phyloP scores from a whole-genome alignment of 2,113 vertebrate genomes.

The Chaetops frenatus region DNA sequence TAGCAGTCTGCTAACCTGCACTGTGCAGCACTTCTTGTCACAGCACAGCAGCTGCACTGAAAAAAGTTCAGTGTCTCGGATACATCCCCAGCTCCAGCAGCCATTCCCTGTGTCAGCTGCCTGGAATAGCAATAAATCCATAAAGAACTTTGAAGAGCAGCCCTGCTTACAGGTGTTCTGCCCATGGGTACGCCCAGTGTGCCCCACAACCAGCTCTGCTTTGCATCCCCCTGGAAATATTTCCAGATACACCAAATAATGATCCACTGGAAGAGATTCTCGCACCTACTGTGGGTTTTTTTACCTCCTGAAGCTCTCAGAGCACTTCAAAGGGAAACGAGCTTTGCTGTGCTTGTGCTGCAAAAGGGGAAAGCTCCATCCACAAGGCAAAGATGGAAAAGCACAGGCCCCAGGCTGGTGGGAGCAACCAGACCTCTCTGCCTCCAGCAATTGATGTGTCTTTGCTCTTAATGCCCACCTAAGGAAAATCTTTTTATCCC shows the following conservation, averaged over 20 bases:
- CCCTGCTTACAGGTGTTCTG: neutral
- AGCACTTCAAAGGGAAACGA: neutral
- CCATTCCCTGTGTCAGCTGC: neutral
- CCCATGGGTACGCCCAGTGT: neutral
- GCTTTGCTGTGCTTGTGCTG: neutral
- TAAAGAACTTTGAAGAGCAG: neutral
- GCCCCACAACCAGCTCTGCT: neutral
- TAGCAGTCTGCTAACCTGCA: neutral
- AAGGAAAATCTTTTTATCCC: neutral
- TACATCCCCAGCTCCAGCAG: neutral
- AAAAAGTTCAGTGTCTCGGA: neutral
- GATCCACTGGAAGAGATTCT: neutral
- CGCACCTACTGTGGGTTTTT: accelerated
- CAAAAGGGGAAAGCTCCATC: neutral
- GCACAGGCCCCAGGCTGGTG: neutral
- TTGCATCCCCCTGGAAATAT: neutral
- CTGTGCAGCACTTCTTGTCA: neutral
- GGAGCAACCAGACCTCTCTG: neutral
- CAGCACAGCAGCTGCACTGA: neutral
- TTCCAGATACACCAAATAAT: neutral
- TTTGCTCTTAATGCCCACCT: neutral
- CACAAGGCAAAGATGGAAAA: neutral
- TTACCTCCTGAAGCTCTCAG: neutral
- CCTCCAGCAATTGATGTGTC: neutral
- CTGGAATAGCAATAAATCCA: neutral